Conservation (phyloP, 2,888 invertebrate species). For the Malacosoma neustria region DNA sequence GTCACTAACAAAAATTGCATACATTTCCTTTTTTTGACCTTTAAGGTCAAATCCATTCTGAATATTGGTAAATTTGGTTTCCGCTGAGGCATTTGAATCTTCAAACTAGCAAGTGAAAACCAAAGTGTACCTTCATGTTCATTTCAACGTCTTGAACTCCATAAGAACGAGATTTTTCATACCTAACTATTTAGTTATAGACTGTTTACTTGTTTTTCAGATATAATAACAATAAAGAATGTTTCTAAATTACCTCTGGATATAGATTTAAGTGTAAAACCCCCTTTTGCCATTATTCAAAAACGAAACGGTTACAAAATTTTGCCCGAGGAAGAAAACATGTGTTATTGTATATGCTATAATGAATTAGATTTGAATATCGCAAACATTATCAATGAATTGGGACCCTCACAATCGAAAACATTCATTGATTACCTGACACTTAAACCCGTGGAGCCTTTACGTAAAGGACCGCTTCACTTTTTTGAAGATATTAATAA, state of each 20-base stretch:
- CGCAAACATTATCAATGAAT: constrained; percentile 30
- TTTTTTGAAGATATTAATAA: constrained; percentile 62
- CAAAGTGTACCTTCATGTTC: no score
- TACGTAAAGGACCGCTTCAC: constrained; percentile 38
- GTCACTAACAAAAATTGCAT: constrained; percentile 1
- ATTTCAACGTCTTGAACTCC: no score
- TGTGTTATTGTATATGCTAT: constrained; percentile 55
- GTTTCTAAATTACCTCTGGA: constrained; percentile 64
- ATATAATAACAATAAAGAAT: constrained; percentile 71
- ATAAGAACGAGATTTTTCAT: no score
- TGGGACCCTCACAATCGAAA: constrained; percentile 33
- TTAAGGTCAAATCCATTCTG: no score
- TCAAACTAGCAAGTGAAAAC: no score
- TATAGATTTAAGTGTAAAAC: constrained; percentile 54
- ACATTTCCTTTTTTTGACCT: neutral
- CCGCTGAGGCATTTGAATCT: no score
- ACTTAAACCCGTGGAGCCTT: constrained; percentile 41
- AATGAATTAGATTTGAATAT: constrained; percentile 46
- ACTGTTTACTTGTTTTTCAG: no score
- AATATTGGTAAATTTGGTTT: no score
- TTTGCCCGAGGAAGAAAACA: constrained; percentile 33
- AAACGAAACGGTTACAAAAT: constrained; percentile 50
- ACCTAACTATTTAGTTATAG: no score
- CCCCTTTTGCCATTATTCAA: constrained; percentile 66
- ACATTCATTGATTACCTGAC: constrained; percentile 53